Conservation (phyloP, 1,140 invertebrate species). For the Ips nitidus region DNA sequence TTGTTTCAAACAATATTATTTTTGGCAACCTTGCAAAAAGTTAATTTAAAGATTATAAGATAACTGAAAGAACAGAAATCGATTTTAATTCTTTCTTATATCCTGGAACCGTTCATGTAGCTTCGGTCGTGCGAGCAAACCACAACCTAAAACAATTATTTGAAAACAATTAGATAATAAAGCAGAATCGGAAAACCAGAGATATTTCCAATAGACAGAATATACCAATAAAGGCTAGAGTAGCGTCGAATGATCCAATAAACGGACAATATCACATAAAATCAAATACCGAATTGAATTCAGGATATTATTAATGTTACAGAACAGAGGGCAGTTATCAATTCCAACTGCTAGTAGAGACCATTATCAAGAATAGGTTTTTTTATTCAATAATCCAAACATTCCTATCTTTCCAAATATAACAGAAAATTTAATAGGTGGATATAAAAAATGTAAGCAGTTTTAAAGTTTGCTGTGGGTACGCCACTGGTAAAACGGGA, state of each 20-base stretch:
- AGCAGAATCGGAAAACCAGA: conserved; percentile 40
- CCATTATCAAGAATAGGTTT: no score
- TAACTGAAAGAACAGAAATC: conserved; percentile 30
- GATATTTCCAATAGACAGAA: conserved; percentile 46
- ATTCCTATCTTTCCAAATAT: no score
- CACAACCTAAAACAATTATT: conserved; percentile 48
- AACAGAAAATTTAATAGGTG: no score
- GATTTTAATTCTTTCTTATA: conserved; percentile 34
- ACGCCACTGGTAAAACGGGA: conserved; percentile 38
- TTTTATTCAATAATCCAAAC: no score
- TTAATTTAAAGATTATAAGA: conserved; percentile 40
- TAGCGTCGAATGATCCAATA: conserved; percentile 46
- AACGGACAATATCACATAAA: conserved; percentile 44
- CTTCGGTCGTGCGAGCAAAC: conserved; percentile 9
- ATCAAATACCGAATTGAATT: conserved; percentile 49
- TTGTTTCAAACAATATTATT: conserved; percentile 36
- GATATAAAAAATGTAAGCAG: no score
- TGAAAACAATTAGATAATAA: conserved; percentile 47
- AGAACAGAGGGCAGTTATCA: conserved; percentile 30
- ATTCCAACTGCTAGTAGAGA: no score
- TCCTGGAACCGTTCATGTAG: conserved; percentile 7
- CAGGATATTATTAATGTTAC: conserved; percentile 49
- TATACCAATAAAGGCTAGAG: conserved; percentile 48
- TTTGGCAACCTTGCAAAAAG: conserved; percentile 32
- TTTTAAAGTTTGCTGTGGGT: conserved; percentile 4